Evolutionary conservation across 2,888 invertebrate species (phyloP), one percentile per base, ranked within the genome.

Genomic region (Megastigmus dorsalis): DNA sequence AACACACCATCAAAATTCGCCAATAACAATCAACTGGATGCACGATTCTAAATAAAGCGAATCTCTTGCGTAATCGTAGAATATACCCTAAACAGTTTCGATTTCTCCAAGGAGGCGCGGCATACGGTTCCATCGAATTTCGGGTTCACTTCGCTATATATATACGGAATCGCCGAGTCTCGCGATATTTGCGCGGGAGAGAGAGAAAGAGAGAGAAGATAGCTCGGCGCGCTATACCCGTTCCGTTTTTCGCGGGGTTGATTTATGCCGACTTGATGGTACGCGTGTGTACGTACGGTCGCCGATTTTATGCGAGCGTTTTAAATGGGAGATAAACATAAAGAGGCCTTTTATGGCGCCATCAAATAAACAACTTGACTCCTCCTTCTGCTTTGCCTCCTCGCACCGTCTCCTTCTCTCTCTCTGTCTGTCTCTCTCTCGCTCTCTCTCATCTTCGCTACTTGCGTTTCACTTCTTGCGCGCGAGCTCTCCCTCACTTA

Each of bases 341-440:
- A 88, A 87, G 87, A 88, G 88, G 87, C 85, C 87, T 88, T 88
- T 88, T 88, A 88, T 84, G 85, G 85, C 84, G 84, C 87, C 87
- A 88, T 88, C 87, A 88, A 88, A 88, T 88, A 88, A 88, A 88
- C 87, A 87, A 87, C 88, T 88, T 87, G 87, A 87, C 88, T 88
- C 85, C 86, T 88, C 84, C 86, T 84, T 82, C 83, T 81, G 83
- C 82, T 80, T 80, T 80, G 77, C 79, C 78, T 54, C 13, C 48
- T 15, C 43, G 10, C 30, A 30, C 48, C 20, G 70, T n/a, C 18
- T 45, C 36, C n/a, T 18, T 52, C 45, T 41, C 18, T 18, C 23
- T 43, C 54, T 10, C 0, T n/a, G n/a, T 52, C 6, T 45, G 18
- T 45, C 33, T 48, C 26, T 48, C 50, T 36, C 38, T 30, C 20